These are phyloP conservation scores for Enteromius argenteus DNA, from an alignment of 2,797 vertebrate genomes.

Conservation along the genomic window DNA sequence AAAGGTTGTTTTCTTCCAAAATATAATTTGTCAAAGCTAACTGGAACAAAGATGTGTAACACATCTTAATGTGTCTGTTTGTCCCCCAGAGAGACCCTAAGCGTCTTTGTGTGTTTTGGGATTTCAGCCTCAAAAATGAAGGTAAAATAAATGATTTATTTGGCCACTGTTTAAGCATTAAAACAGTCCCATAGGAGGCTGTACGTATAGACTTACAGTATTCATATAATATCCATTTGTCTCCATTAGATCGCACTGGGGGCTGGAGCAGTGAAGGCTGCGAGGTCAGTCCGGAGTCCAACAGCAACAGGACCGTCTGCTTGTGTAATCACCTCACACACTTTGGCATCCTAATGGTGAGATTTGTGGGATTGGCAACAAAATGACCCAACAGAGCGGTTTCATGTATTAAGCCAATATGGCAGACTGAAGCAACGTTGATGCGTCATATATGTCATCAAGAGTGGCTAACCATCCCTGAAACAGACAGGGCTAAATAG, in stretches of 20 bases:
- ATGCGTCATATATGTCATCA: neutral
- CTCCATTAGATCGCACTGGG: constrained; percentile 82
- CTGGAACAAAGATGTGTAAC: constrained; percentile 9
- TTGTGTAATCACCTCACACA: constrained; percentile 94
- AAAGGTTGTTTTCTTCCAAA: constrained; percentile 2
- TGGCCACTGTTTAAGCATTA: constrained; percentile 2
- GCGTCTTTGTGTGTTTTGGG: constrained; percentile 92
- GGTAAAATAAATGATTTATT: constrained; percentile 57
- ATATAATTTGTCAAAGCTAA: neutral
- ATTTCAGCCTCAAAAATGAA: constrained; percentile 88
- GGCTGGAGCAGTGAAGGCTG: constrained; percentile 90
- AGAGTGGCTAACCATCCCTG: constrained; percentile 12
- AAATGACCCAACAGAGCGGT: constrained; percentile 15
- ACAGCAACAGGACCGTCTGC: constrained; percentile 84
- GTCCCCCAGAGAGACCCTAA: constrained; percentile 71
- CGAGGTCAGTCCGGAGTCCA: constrained; percentile 73
- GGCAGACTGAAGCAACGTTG: neutral
- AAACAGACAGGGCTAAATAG: constrained; percentile 21
- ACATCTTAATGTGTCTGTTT: constrained; percentile 16
- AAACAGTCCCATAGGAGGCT: neutral
- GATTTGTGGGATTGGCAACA: constrained; percentile 52
- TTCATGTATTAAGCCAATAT: constrained; percentile 10
- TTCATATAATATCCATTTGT: constrained; percentile 51
- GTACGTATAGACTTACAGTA: constrained; percentile 13
- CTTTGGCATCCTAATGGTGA: constrained; percentile 95